Base-by-base conservation (phyloP, 2,888 invertebrate species). In the Galerucella calmariensis region DNA sequence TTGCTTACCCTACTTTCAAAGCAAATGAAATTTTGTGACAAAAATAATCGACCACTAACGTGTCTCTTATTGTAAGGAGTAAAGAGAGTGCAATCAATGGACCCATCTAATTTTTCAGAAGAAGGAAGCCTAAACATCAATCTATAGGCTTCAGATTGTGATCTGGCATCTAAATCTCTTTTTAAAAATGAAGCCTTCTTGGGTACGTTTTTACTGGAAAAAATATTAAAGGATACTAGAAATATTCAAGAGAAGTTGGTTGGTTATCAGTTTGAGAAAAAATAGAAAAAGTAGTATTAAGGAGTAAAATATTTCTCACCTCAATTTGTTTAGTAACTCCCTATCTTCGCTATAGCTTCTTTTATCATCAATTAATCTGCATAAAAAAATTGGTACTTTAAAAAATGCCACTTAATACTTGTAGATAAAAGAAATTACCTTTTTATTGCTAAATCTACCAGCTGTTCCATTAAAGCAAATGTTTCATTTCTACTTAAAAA, bases 401-500 rank as follows among this genome's bases (percentile, higher is more conserved):
- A 27, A 58, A 69, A 51, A 14, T 46, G 14, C 35, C 8, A 41
- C 14, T 48, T 48, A 48, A 1, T 10, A 6, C 10, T 48, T 14
- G 3, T 20, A 3, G 10, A 20, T 11, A 8, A 9, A 56, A 63
- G 1, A 41, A 1, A 12, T 72, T 82, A 86, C 92, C 94, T 93
- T 90, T 97, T 97, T 93, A 99, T 98, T 73, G 98, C 98, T 88
- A 98, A 92, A 89, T 98, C 98, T 70, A 97, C 96, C 59, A 99
- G 89, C 86, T 98, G 98, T 84, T 97, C 95, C 93, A 98, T 97
- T 81, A 99, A 87, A 16, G 93, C 91, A 87, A 94, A 97, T 0
- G 97, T 97, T 86, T 99, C 98, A 71, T 92, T 92, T 85, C 95
- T 95, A 85, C 93, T 94, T 79, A 97, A 88, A 84, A 99, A 94